Percentiles rank a stretch among this genome's conserved stretches.
Conservation (phyloP, 2,888 invertebrate species). For the Petrolisthes cinctipes region DNA sequence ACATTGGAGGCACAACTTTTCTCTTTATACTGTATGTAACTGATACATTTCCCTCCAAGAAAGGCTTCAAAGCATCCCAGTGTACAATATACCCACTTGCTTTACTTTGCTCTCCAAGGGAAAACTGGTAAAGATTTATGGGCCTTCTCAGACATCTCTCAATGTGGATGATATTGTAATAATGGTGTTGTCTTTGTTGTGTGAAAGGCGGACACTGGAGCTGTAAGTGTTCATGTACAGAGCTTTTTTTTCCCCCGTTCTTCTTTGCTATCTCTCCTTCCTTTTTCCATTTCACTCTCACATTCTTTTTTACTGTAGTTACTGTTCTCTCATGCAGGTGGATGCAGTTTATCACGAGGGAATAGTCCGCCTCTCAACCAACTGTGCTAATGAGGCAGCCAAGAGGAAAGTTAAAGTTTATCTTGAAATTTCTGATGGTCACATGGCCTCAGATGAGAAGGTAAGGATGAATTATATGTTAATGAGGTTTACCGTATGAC, state of each 20-base stretch:
- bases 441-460: conserved; percentile 85
- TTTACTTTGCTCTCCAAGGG: too few relatives aligned
- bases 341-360: conserved; percentile 93
- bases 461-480: conserved; percentile 70
- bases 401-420: conserved; percentile 78
- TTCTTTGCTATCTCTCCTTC: background rate
- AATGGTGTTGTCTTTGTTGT: too few relatives aligned
- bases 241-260: background rate
- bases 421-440: conserved; percentile 87
- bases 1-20: too few relatives aligned
- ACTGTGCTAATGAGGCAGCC: conserved; percentile 85
- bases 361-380: conserved; percentile 83
- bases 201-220: too few relatives aligned
- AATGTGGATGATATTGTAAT: too few relatives aligned
- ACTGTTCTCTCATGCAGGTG: conserved; percentile 74
- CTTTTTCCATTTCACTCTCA: background rate
- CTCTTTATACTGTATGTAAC: too few relatives aligned
- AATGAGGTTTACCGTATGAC: background rate
- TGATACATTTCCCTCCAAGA: too few relatives aligned
- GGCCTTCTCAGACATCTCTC: too few relatives aligned
- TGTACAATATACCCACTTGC: too few relatives aligned
- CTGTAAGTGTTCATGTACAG: too few relatives aligned
- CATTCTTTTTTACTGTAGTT: background rate
- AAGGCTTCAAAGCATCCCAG: too few relatives aligned
- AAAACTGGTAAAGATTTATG: too few relatives aligned